Percentiles rank a stretch among this genome's conserved stretches.
These are phyloP conservation scores for Geopemphigus sp. DNA, from an alignment of 1,140 invertebrate genomes.

Conservation along the genomic window DNA sequence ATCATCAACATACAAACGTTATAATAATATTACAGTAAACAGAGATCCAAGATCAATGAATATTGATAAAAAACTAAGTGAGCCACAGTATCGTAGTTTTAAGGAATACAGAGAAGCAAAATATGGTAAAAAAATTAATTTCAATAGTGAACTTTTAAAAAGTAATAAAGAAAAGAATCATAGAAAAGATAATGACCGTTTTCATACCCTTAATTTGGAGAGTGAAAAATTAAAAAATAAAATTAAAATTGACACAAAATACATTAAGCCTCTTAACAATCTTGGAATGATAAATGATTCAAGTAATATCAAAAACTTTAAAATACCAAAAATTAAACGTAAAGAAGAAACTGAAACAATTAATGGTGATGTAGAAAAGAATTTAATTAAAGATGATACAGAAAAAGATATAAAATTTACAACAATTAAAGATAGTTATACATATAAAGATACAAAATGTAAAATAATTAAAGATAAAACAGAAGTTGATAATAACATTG, in stretches of 20 bases:
- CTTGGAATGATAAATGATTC: conserved; percentile 11
- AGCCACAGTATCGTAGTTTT: neutral
- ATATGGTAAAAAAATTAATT: neutral
- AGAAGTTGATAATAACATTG: neutral
- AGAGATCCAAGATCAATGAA: conserved; percentile 3
- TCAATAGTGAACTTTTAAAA: neutral
- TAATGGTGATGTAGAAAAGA: neutral
- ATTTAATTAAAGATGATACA: neutral
- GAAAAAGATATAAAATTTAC: neutral
- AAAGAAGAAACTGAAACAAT: neutral
- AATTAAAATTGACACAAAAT: neutral
- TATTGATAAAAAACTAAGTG: neutral
- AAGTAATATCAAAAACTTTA: conserved; percentile 24
- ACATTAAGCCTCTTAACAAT: neutral
- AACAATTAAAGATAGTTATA: too few relatives aligned
- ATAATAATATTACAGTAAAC: neutral
- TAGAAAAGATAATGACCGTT: neutral
- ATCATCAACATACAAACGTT: neutral
- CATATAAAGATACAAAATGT: neutral
- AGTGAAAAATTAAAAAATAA: neutral
- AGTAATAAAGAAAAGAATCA: neutral
- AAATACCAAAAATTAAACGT: conserved; percentile 43
- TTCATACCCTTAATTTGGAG: neutral
- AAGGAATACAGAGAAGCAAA: conserved; percentile 18
- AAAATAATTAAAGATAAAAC: neutral